Conservation (phyloP, 2,888 invertebrate species). For the Leptopilina syphax region DNA sequence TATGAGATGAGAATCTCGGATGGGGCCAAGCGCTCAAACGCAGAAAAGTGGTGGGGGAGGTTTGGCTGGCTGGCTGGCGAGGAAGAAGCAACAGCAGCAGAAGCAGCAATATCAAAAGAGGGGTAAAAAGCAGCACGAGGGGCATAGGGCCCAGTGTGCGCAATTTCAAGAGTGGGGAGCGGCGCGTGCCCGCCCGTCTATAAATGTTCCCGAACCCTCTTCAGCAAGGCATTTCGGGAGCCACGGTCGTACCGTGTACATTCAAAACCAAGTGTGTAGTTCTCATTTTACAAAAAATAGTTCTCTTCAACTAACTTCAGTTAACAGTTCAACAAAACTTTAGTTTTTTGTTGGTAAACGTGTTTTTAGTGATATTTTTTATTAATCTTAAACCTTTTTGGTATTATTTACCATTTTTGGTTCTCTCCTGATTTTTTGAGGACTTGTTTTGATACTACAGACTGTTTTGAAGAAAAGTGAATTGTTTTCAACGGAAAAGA, state of each 20-base stretch:
- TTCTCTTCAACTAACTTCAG: too few relatives aligned
- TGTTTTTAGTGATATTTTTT: too few relatives aligned
- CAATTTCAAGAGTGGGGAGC: conserved; percentile 80
- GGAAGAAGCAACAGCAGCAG: neutral
- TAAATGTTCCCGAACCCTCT: conserved; percentile 76
- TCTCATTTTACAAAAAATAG: too few relatives aligned
- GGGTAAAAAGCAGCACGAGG: conserved; percentile 31
- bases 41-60: conserved; percentile 59
- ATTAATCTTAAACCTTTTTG: too few relatives aligned
- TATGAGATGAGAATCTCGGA: conserved; percentile 74
- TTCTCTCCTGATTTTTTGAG: too few relatives aligned
- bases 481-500: conserved; percentile 5
- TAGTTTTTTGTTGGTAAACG: too few relatives aligned
- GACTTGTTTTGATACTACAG: too few relatives aligned
- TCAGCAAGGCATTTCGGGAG: conserved; percentile 76
- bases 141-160: conserved; percentile 76
- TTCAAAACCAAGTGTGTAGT: conserved; percentile 61
- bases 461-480: too few relatives aligned
- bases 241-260: conserved; percentile 69
- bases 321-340: too few relatives aligned
- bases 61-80: conserved; percentile 73
- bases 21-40: conserved; percentile 61
- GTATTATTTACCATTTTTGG: too few relatives aligned
- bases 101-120: conserved; percentile 7
- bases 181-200: conserved; percentile 80